phyloP scores from a whole-genome alignment of 2,888 invertebrate species.

The Sisyra terminalis region DNA sequence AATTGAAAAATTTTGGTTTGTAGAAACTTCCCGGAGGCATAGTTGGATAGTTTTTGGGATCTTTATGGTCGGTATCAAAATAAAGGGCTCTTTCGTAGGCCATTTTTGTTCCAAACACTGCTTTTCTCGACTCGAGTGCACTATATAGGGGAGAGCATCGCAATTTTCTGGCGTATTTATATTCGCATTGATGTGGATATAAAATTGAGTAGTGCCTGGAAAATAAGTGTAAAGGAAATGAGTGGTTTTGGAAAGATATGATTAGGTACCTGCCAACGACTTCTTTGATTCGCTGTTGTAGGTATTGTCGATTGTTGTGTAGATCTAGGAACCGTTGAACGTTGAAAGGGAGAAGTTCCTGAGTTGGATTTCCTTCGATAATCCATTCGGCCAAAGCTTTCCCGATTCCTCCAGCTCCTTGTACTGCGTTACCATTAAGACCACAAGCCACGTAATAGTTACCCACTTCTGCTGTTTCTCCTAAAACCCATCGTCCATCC shows the following conservation, averaged over 20 bases:
- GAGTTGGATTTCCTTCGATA: constrained; percentile 42
- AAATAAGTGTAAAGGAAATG: constrained; percentile 10
- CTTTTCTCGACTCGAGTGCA: constrained; percentile 42
- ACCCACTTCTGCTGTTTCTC: constrained; percentile 47
- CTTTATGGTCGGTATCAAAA: constrained; percentile 38
- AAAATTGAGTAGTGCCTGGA: constrained; percentile 35
- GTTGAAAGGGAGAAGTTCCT: constrained; percentile 42
- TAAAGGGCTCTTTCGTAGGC: constrained; percentile 55
- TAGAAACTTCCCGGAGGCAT: constrained; percentile 46
- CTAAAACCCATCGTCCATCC: constrained; percentile 51
- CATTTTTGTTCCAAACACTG: constrained; percentile 52
- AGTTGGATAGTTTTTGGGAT: constrained; percentile 28
- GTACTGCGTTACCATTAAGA: constrained; percentile 51
- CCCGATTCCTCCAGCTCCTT: constrained; percentile 54
- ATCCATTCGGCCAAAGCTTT: constrained; percentile 52
- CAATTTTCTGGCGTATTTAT: constrained; percentile 39
- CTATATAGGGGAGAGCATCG: constrained; percentile 53
- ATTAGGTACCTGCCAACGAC: constrained; percentile 44
- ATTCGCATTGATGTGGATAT: constrained; percentile 41
- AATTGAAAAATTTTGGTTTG: constrained; percentile 51
- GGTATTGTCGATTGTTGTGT: constrained; percentile 43
- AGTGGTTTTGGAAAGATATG: too few species aligned
- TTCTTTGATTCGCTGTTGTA: constrained; percentile 45
- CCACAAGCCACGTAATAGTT: constrained; percentile 61
- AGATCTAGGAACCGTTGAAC: constrained; percentile 47